These are phyloP conservation scores for Drosophila borborema DNA, from an alignment of 2,888 invertebrate species.

Conservation along the genomic window DNA sequence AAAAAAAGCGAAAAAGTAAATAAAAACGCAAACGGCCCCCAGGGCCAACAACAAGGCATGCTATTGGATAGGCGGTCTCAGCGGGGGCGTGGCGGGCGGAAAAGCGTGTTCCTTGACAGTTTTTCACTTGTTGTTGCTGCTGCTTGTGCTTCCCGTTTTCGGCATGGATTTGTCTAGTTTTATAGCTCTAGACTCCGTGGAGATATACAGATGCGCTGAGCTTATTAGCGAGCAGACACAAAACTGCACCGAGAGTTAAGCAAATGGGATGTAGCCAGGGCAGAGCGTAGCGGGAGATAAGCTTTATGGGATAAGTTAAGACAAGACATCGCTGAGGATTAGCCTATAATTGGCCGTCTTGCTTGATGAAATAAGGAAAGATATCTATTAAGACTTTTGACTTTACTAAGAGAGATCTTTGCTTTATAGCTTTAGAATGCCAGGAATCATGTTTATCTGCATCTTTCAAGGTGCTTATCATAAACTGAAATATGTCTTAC, in stretches of 20 bases:
- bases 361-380: not conserved
- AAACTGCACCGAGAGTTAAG: slow-evolving; percentile 32
- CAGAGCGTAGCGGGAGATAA: slow-evolving; percentile 1
- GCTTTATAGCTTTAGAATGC: not conserved
- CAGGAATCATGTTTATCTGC: no score
- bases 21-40: slow-evolving; percentile 28
- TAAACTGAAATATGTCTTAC: no score
- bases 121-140: slow-evolving; percentile 28
- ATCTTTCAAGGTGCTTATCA: no score
- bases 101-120: slow-evolving; percentile 53
- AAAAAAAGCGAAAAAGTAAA: slow-evolving; percentile 14
- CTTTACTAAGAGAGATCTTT: not conserved
- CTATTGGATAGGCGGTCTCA: not conserved
- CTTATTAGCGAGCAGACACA: slow-evolving; percentile 51
- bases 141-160: slow-evolving; percentile 19
- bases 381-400: not conserved
- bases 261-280: slow-evolving; percentile 12
- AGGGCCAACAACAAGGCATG: slow-evolving; percentile 17
- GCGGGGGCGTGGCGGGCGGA: not conserved
- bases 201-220: slow-evolving; percentile 47
- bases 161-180: slow-evolving; percentile 35
- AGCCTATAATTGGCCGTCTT: slow-evolving; percentile 20
- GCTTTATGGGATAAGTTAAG: slow-evolving; percentile 25
- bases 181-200: slow-evolving; percentile 12
- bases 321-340: slow-evolving; percentile 10